These are phyloP conservation scores for Candidula unifasciata DNA, from an alignment of 2,888 invertebrate genomes.

Conservation along the genomic window DNA sequence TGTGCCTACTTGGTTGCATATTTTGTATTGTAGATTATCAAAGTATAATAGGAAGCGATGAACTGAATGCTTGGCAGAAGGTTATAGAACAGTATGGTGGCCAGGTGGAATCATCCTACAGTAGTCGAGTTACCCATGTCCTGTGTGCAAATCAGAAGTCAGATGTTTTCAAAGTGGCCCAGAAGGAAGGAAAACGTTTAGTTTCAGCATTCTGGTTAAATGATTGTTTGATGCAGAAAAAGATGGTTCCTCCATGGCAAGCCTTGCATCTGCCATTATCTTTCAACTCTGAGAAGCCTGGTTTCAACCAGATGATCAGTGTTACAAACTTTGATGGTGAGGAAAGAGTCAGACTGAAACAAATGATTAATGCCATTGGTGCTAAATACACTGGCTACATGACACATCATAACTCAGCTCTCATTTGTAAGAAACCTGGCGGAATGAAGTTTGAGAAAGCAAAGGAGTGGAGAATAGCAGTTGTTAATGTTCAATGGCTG, in stretches of 20 bases:
- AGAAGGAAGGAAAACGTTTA: constrained; percentile 84
- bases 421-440: constrained; percentile 83
- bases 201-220: constrained; percentile 93
- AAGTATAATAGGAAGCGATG: constrained; percentile 71
- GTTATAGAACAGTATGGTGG: constrained; percentile 90
- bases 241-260: constrained; percentile 94
- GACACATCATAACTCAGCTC: constrained; percentile 79
- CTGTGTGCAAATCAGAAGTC: constrained; percentile 93
- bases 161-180: constrained; percentile 90
- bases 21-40: constrained; percentile 92
- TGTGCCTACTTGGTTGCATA: constrained; percentile 94
- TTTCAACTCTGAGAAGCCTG: constrained; percentile 77
- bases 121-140: constrained; percentile 92
- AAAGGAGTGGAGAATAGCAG: constrained; percentile 92
- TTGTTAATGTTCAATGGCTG: constrained; percentile 95
- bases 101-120: constrained; percentile 91
- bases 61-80: constrained; percentile 74
- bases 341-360: constrained; percentile 88
- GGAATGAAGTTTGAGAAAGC: constrained; percentile 93
- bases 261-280: constrained; percentile 90
- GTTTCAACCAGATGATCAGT: constrained; percentile 84
- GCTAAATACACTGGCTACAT: constrained; percentile 86
- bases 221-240: constrained; percentile 90
- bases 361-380: constrained; percentile 90
- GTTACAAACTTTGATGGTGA: constrained; percentile 93